Percentiles rank a stretch among this genome's conserved stretches.
These are phyloP conservation scores for Tanypteryx hageni DNA, from an alignment of 2,888 invertebrate genomes.

Conservation along the genomic window DNA sequence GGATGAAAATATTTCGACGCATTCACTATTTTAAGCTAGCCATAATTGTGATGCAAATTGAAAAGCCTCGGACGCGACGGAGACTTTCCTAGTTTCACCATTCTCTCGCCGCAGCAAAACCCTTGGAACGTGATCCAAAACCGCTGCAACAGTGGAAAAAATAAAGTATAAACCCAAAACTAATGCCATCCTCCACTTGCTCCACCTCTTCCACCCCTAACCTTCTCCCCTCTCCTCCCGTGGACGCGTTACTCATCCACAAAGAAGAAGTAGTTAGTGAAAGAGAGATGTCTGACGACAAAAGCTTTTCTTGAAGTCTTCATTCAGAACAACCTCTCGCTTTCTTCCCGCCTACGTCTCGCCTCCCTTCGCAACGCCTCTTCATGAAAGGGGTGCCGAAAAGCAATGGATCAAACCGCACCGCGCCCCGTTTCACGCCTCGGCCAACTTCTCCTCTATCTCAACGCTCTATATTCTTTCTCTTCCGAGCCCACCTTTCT, in stretches of 20 bases:
- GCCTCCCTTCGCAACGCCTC: not conserved
- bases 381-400: not conserved
- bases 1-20: no score
- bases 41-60: no score
- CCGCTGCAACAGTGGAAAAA: not conserved
- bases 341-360: not conserved
- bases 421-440: constrained; percentile 11
- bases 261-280: not conserved
- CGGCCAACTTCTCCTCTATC: not conserved
- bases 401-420: constrained; percentile 22
- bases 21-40: no score
- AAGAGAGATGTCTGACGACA: not conserved
- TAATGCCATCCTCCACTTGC: not conserved
- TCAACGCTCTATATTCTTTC: not conserved
- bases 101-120: not conserved
- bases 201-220: not conserved
- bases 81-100: no score
- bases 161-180: not conserved
- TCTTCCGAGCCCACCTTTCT: no score
- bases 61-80: no score
- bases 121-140: not conserved
- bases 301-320: constrained; percentile 5
- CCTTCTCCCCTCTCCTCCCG: not conserved
- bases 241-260: constrained; percentile 19
- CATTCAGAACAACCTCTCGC: not conserved